Evolutionary conservation across 2,888 invertebrate genomes (phyloP).

Genomic region (Eupithecia exiguata): DNA sequence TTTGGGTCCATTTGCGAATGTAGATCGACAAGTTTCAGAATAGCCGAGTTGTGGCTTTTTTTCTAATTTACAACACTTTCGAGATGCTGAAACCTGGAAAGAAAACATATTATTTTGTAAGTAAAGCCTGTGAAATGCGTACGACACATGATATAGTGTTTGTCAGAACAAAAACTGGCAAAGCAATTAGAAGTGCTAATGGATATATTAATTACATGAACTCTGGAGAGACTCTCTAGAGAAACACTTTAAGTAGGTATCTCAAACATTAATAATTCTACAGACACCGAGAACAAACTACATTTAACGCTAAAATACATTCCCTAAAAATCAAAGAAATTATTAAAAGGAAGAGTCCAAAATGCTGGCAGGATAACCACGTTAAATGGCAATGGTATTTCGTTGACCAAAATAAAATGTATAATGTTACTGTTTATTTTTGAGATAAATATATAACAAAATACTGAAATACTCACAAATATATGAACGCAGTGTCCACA

Average conservation of each 20-base stretch:
- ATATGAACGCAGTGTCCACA: slow-evolving; percentile 79
- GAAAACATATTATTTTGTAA: not conserved
- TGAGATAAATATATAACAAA: too few relatives aligned
- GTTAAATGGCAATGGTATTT: not conserved
- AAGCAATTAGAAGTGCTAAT: not conserved
- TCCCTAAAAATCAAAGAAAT: not conserved
- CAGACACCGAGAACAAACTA: not conserved
- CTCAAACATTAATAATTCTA: not conserved
- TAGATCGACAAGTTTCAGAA: slow-evolving; percentile 84
- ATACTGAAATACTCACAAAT: slow-evolving; percentile 66
- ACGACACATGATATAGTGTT: not conserved
- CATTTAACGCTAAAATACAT: not conserved
- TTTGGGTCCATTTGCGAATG: slow-evolving; percentile 84
- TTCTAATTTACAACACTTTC: slow-evolving; percentile 74
- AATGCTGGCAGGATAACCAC: not conserved
- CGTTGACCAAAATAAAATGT: not conserved
- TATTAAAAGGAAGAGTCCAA: not conserved
- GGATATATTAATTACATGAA: too few relatives aligned
- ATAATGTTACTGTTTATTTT: too few relatives aligned
- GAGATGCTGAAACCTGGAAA: slow-evolving; percentile 72
- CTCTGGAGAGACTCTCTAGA: too few relatives aligned
- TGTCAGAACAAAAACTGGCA: not conserved
- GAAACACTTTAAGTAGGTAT: not conserved
- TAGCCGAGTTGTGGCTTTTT: slow-evolving; percentile 81
- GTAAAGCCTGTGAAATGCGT: not conserved